phyloP scores from a whole-genome alignment of 2,888 invertebrate genomes.

The Cylloceria caligata region DNA sequence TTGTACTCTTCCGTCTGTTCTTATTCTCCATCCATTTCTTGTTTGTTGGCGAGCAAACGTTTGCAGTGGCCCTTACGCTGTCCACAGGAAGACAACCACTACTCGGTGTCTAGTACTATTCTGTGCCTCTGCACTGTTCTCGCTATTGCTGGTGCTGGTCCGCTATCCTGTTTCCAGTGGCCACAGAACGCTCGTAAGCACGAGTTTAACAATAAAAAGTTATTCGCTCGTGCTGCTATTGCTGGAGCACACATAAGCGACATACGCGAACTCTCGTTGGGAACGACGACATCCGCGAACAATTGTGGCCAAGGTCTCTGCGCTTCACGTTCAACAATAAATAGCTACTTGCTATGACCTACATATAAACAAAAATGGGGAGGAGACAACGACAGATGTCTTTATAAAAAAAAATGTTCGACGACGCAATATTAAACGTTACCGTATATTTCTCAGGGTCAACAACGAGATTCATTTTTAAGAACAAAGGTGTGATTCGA shows the following conservation, averaged over 20 bases:
- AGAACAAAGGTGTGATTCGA: too few relatives aligned
- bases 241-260: constrained; percentile 18
- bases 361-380: too few relatives aligned
- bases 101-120: constrained; percentile 8
- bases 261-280: constrained; percentile 25
- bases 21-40: neutral
- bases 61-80: neutral
- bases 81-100: constrained; percentile 12
- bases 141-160: constrained; percentile 7
- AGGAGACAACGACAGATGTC: too few relatives aligned
- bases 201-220: constrained; percentile 60
- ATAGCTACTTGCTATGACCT: constrained; percentile 5
- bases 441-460: too few relatives aligned
- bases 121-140: constrained; percentile 5
- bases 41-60: neutral
- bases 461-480: too few relatives aligned
- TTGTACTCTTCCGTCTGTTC: neutral
- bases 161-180: constrained; percentile 9
- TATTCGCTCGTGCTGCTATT: constrained; percentile 32
- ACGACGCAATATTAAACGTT: too few relatives aligned
- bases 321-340: constrained; percentile 15
- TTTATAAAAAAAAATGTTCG: too few relatives aligned
- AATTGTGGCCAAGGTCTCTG: constrained; percentile 26
- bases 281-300: constrained; percentile 24
- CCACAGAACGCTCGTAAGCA: constrained; percentile 14